phyloP scores from a whole-genome alignment of 2,113 vertebrate genomes.

The Anseranas semipalmata region DNA sequence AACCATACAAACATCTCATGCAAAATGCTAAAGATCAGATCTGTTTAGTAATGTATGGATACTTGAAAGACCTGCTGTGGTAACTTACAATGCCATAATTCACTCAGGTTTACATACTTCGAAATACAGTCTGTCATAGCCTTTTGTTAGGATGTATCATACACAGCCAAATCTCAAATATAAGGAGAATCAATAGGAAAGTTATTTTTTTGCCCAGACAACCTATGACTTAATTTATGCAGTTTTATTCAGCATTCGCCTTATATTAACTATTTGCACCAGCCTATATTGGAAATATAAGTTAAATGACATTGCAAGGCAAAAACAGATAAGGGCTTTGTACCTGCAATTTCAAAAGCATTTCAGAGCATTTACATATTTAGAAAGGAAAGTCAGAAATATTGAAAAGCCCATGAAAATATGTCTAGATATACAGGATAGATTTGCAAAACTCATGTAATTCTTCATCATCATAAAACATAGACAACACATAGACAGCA shows the following conservation, averaged over 20 bases:
- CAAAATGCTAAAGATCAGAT: neutral
- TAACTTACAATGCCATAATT: neutral
- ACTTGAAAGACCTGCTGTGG: neutral
- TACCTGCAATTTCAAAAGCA: neutral
- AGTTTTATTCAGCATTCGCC: neutral
- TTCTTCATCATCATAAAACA: slow-evolving; percentile 53
- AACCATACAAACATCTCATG: neutral
- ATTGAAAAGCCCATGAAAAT: neutral
- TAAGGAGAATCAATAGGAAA: neutral
- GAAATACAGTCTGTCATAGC: neutral
- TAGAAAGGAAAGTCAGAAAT: neutral
- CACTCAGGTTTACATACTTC: neutral
- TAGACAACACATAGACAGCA: neutral
- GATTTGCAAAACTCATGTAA: slow-evolving; percentile 6
- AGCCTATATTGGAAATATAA: neutral
- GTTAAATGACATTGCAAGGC: neutral
- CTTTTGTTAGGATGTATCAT: too few relatives aligned
- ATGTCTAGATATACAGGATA: neutral
- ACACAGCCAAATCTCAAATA: neutral
- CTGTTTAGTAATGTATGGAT: neutral
- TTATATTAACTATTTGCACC: neutral
- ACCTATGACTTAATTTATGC: neutral
- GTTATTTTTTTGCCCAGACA: neutral
- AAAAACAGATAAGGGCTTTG: neutral
- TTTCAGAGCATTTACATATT: neutral